These are phyloP conservation scores for Pterobdella sp. DNA, from an alignment of 2,888 invertebrate species.

Conservation along the genomic window DNA sequence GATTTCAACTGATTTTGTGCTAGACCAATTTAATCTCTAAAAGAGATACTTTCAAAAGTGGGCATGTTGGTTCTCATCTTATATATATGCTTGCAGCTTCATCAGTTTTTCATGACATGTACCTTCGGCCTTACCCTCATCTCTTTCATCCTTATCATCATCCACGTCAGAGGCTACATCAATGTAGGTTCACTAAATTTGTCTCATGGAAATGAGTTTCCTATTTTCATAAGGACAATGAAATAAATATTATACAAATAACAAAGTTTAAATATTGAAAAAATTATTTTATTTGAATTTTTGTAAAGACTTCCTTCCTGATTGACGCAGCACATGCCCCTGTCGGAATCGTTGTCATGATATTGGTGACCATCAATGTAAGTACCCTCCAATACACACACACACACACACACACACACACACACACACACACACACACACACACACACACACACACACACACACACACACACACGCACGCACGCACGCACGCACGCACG, in stretches of 20 bases:
- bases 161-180: conserved; percentile 8
- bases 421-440: neutral
- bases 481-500: neutral
- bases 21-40: too few relatives aligned
- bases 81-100: conserved; percentile 1
- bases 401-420: neutral
- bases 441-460: conserved; percentile 1
- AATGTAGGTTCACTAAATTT: conserved; percentile 5
- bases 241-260: too few relatives aligned
- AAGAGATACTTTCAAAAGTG: too few relatives aligned
- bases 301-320: neutral
- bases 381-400: neutral
- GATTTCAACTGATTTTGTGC: too few relatives aligned
- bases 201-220: too few relatives aligned
- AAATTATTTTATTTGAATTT: neutral
- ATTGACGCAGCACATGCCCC: conserved; percentile 23
- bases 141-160: conserved; percentile 24
- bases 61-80: too few relatives aligned
- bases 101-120: conserved; percentile 15
- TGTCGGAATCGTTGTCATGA: conserved; percentile 21
- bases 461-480: neutral
- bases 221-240: too few relatives aligned
- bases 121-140: conserved; percentile 13
- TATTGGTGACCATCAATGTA: conserved; percentile 18
- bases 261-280: too few relatives aligned